Evolutionary conservation across 2,797 vertebrate genomes (phyloP).

Genomic region (Amblyraja radiata): DNA sequence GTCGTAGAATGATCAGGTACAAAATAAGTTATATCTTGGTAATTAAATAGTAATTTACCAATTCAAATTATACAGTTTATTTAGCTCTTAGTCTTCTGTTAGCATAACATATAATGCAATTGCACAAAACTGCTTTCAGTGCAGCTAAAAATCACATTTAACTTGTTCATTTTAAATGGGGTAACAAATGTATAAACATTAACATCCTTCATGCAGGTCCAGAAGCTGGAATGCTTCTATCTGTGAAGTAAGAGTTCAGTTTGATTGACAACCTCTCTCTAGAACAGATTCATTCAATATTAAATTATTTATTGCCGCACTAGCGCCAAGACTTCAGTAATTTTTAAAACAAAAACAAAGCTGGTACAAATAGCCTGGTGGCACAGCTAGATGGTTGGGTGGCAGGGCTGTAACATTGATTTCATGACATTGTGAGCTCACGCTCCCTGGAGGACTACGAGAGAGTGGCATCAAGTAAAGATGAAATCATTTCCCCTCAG

Average conservation of each 20-base stretch:
- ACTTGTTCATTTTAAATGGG: background rate
- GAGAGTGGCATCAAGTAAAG: background rate
- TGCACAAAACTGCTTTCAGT: background rate
- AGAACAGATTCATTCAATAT: slow-evolving; percentile 37
- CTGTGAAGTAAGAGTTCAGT: slow-evolving; percentile 31
- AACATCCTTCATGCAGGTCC: background rate
- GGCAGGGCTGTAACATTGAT: background rate
- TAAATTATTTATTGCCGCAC: slow-evolving; percentile 32
- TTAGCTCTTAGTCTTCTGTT: background rate
- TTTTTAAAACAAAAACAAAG: background rate
- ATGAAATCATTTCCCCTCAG: background rate
- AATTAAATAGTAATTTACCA: slow-evolving; percentile 4
- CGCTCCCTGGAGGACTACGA: background rate
- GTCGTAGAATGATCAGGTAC: background rate
- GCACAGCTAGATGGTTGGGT: background rate
- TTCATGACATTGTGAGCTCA: background rate
- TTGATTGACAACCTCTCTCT: slow-evolving; percentile 33
- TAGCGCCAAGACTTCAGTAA: background rate
- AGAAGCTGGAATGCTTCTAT: slow-evolving; percentile 16
- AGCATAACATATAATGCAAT: background rate
- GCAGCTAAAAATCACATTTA: background rate
- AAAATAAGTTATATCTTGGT: background rate
- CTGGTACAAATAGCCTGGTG: background rate
- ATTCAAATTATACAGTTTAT: background rate
- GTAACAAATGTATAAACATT: slow-evolving; percentile 4